Evolutionary conservation across 2,113 vertebrate genomes (phyloP).

Genomic region (Dermatemys mawii): DNA sequence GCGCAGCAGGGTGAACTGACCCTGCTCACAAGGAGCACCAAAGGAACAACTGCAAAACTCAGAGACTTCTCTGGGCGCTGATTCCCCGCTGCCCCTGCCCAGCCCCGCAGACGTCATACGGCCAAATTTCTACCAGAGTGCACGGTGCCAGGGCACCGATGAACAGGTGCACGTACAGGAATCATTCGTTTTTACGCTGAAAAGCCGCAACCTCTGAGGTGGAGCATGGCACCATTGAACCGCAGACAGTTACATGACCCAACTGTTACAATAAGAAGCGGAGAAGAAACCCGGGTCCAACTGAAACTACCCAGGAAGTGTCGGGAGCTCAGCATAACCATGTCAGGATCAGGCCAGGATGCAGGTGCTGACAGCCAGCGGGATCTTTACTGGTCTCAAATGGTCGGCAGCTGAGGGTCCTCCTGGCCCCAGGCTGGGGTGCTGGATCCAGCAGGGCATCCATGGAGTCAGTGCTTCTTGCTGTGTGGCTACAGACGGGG

Average conservation of each 20-base stretch:
- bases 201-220: neutral
- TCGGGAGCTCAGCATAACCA: neutral
- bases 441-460: neutral
- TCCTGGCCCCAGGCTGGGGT: neutral
- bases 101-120: neutral
- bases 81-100: too few species aligned
- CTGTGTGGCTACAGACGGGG: too few species aligned
- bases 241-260: neutral
- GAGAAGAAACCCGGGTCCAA: too few species aligned
- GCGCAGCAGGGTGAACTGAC: neutral
- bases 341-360: neutral
- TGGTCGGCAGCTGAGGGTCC: neutral
- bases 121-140: neutral
- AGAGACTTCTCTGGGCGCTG: neutral
- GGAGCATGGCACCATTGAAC: neutral
- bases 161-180: neutral
- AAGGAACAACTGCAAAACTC: neutral
- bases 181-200: neutral
- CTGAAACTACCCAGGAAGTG: too few species aligned
- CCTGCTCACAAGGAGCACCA: too few species aligned
- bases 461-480: too few species aligned
- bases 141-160: too few species aligned
- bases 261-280: too few species aligned
- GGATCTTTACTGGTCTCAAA: neutral
- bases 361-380: neutral